These are phyloP conservation scores for Odontocolon sp. DNA, from an alignment of 2,888 invertebrate genomes.

Conservation along the genomic window DNA sequence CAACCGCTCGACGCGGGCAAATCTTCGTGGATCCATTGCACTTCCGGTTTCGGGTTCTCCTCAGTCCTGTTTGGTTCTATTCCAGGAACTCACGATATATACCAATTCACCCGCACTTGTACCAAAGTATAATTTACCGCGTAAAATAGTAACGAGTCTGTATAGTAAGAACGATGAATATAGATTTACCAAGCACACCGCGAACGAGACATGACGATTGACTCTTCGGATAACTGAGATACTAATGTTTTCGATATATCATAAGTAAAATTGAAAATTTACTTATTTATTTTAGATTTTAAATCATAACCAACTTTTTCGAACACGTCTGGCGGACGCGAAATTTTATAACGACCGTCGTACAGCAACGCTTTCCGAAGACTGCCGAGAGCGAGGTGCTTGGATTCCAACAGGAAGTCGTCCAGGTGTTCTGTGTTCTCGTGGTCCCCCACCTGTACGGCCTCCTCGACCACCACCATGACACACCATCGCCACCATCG, in stretches of 20 bases:
- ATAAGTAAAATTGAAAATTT: neutral
- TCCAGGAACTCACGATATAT: conserved; percentile 19
- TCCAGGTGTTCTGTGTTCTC: conserved; percentile 62
- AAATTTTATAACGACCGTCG: neutral
- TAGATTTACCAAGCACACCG: conserved; percentile 61
- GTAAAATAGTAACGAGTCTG: neutral
- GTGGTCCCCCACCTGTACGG: conserved; percentile 52
- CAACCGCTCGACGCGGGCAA: conserved; percentile 12
- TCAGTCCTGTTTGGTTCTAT: conserved; percentile 18
- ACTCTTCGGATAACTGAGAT: too few relatives aligned
- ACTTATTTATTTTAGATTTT: neutral
- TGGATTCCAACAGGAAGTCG: conserved; percentile 64
- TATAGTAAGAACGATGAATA: neutral
- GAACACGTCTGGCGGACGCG: conserved; percentile 1
- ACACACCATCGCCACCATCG: neutral
- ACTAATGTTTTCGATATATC: neutral
- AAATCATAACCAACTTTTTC: too few relatives aligned
- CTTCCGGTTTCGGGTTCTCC: conserved; percentile 18
- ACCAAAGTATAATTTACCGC: neutral
- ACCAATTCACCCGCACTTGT: conserved; percentile 37
- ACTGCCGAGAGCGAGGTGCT: conserved; percentile 47
- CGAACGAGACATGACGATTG: conserved; percentile 55
- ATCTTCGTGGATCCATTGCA: conserved; percentile 42
- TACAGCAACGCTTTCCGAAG: conserved; percentile 31
- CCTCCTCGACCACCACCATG: conserved; percentile 28